These are phyloP conservation scores for Aplysina aerophoba DNA, from an alignment of 37 sponge, comb jelly and placozoan genomes.

Conservation along the genomic window DNA sequence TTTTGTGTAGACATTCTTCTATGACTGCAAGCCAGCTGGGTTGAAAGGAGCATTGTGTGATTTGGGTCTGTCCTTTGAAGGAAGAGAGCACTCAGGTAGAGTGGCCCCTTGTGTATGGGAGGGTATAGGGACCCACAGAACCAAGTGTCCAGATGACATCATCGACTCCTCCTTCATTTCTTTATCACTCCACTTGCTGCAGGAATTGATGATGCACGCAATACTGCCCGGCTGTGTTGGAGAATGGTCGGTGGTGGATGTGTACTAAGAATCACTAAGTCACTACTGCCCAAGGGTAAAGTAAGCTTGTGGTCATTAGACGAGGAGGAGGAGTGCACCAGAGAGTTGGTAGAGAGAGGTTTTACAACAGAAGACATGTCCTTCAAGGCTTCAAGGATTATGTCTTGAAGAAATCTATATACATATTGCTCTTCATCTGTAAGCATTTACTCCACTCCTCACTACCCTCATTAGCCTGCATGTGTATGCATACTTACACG, in stretches of 20 bases:
- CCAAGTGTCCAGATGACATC: not conserved
- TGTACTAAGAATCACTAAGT: constrained; percentile 61
- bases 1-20: constrained; percentile 66
- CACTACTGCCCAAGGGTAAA: not conserved
- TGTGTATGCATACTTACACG: too few species aligned
- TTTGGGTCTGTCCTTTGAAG: constrained; percentile 72
- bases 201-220: constrained; percentile 91
- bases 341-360: too few species aligned
- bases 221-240: constrained; percentile 80
- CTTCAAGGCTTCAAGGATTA: too few species aligned
- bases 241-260: constrained; percentile 78
- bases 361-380: too few species aligned
- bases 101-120: not conserved
- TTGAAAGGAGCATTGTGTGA: constrained; percentile 75
- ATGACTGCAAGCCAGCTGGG: constrained; percentile 70
- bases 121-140: too few species aligned
- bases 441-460: too few species aligned
- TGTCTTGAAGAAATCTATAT: too few species aligned
- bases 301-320: too few species aligned
- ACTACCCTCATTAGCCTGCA: too few species aligned
- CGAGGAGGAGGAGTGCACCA: too few species aligned
- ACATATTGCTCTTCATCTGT: too few species aligned
- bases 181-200: not conserved
- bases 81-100: constrained; percentile 84
- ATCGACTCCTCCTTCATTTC: not conserved